Base-by-base conservation (phyloP, 2,113 vertebrate genomes). In the Brachyistius frenatus region DNA sequence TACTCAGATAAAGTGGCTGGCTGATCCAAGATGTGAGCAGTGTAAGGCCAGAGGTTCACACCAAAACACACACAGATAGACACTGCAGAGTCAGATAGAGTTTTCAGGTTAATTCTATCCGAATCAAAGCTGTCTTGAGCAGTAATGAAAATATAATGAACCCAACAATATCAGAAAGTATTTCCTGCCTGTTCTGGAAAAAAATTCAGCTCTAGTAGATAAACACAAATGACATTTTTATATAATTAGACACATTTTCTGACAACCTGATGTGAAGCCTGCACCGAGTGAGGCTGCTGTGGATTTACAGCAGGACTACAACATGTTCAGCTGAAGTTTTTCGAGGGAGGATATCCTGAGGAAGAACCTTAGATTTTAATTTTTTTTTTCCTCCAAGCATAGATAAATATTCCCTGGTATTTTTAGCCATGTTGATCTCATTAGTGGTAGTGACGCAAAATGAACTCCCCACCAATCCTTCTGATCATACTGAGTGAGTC, bases 401-500 rank as follows among this genome's bases (percentile, higher is more conserved):
- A 10, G 56, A 66, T 65, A 58, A 61, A 83, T 76, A 66, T 62
- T 66, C 63, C 47, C 32, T 32, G 32, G 39, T 81, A 76, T 83
- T 80, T 87, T 76, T 75, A 78, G 82, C 70, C 4, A 1, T 31
- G 69, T 71, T 76, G 72, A 80, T 82, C 73, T 89, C 72, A 78
- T 86, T 85, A 80, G 73, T 1, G 36, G 53, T n/a, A 7, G 55
- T 58, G 81, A 72, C n/a, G 39, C 44, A 33, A 84, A 79, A 64
- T 75, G 52, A 68, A 71, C 60, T 85, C 66, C 65, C 57, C 5
- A 55, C n/a, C 62, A 62, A 50, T 46, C 66, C 71, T 73, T 69
- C 57, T 79, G 63, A 83, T 86, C 68, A 53, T 61, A 57, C 69
- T 54, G 36, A 44, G 56, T 7, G 5, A 68, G 65, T 37, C 39